Evolutionary conservation across 1,140 invertebrate genomes (phyloP), one percentile per base, ranked within the genome.

Genomic region (Brachystomella parvula): DNA sequence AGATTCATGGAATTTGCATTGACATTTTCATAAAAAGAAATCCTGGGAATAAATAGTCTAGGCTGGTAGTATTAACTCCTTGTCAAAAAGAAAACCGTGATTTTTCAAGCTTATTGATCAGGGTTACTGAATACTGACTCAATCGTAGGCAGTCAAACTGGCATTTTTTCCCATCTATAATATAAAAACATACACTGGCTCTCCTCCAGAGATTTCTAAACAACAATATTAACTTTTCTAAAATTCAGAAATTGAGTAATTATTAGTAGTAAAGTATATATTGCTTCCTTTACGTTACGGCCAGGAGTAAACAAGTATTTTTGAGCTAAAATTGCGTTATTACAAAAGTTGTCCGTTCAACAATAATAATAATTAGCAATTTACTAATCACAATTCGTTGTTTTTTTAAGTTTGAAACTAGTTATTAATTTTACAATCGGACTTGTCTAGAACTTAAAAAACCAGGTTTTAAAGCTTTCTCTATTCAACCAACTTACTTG

Each of bases 301-400:
- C n/a, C n/a, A n/a, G n/a, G n/a, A n/a, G n/a, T 26, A 17, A 6
- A 17, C 15, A 44, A 44, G 9, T n/a, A 44, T 17, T 9, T 53
- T 53, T 53, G 49, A 53, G 49, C 49, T 53, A 53, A 26, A 53
- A 6, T 53, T n/a, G n/a, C 49, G 3, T 15, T 53, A 15, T 53
- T 53, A 53, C 12, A 53, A 15, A 53, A 9, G 21, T 17, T n/a
- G n/a, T n/a, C n/a, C n/a, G 21, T 15, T 6, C 12, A 6, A 24
- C 49, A 6, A 6, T 53, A 17, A 6, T 19, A 53, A 15, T 17
- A 17, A 19, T 9, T 19, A 24, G 12, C 12, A 15, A 53, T 6
- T 53, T 53, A 53, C 49, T 39, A 53, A 53, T 53, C 49, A 53
- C 49, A 53, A 53, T 53, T 53, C 49, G 49, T 53, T 53, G 49